A percentile compares a stretch with the other conserved stretches of the same genome.
phyloP scores from a whole-genome alignment of 2,797 vertebrate genomes.

The Cirrhinus molitorella region DNA sequence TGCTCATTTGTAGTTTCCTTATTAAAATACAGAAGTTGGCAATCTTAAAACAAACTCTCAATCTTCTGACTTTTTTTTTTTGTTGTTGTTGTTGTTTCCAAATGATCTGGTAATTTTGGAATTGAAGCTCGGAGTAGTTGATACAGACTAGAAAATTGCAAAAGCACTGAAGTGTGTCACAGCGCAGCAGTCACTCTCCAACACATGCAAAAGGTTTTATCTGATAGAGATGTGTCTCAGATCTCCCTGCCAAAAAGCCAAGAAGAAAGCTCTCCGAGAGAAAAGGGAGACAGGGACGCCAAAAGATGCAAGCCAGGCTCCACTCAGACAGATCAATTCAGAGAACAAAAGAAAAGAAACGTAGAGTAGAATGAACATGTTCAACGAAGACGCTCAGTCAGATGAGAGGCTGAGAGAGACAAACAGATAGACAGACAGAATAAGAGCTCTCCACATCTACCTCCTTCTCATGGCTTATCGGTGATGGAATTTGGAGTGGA shows the following conservation, averaged over 20 bases:
- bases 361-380: slow-evolving; percentile 42
- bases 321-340: slow-evolving; percentile 36
- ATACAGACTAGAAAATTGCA: slow-evolving; percentile 66
- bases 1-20: background rate
- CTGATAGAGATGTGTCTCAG: slow-evolving; percentile 63
- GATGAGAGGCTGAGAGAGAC: slow-evolving; percentile 39
- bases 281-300: slow-evolving; percentile 55
- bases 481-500: slow-evolving; percentile 92
- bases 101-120: slow-evolving; percentile 63
- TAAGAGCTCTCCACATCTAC: slow-evolving; percentile 75
- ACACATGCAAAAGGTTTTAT: slow-evolving; percentile 60
- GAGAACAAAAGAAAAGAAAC: slow-evolving; percentile 50
- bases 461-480: slow-evolving; percentile 83
- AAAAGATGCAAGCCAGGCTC: slow-evolving; percentile 54
- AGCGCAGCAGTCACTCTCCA: slow-evolving; percentile 67
- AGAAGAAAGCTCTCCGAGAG: slow-evolving; percentile 60
- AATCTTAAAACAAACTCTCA: slow-evolving; percentile 65
- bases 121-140: slow-evolving; percentile 42
- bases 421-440: slow-evolving; percentile 44
- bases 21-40: slow-evolving; percentile 55
- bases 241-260: slow-evolving; percentile 62
- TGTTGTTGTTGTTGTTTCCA: background rate
- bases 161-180: slow-evolving; percentile 66
- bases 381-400: slow-evolving; percentile 44
- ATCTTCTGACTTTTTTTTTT: slow-evolving; percentile 62